These are phyloP conservation scores for Desmodus rotundus DNA, from an alignment of 2,113 vertebrate species.

Conservation along the genomic window DNA sequence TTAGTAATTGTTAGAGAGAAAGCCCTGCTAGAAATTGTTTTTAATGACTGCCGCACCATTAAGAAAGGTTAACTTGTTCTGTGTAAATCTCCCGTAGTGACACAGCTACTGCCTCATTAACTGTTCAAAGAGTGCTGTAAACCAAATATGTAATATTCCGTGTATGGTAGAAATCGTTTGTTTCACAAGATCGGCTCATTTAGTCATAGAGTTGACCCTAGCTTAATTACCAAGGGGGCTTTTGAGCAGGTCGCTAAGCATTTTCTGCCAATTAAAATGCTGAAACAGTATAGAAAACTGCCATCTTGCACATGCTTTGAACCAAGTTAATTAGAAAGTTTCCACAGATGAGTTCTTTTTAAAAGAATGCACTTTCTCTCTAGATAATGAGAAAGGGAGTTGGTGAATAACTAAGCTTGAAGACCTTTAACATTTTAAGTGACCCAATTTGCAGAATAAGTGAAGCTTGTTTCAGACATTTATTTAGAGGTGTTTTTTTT, in stretches of 20 bases:
- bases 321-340: constrained; percentile 80
- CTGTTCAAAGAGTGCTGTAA: constrained; percentile 67
- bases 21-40: constrained; percentile 72
- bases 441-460: constrained; percentile 76
- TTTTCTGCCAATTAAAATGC: constrained; percentile 81
- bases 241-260: constrained; percentile 67
- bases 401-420: constrained; percentile 75
- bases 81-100: constrained; percentile 67
- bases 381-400: constrained; percentile 74
- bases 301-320: constrained; percentile 72
- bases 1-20: constrained; percentile 65
- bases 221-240: constrained; percentile 70
- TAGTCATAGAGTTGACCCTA: constrained; percentile 71
- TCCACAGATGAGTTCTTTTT: constrained; percentile 76
- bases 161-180: constrained; percentile 57
- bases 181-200: constrained; percentile 60
- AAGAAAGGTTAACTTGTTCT: constrained; percentile 76
- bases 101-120: constrained; percentile 72
- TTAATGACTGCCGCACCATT: constrained; percentile 71
- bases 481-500: background rate
- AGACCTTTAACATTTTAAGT: constrained; percentile 74
- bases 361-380: constrained; percentile 75
- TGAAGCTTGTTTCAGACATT: constrained; percentile 64
- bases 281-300: constrained; percentile 70
- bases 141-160: constrained; percentile 24